Evolutionary conservation across 2,888 invertebrate genomes (phyloP), one percentile per base, ranked within the genome.

Genomic region (Drosophila falleni): DNA sequence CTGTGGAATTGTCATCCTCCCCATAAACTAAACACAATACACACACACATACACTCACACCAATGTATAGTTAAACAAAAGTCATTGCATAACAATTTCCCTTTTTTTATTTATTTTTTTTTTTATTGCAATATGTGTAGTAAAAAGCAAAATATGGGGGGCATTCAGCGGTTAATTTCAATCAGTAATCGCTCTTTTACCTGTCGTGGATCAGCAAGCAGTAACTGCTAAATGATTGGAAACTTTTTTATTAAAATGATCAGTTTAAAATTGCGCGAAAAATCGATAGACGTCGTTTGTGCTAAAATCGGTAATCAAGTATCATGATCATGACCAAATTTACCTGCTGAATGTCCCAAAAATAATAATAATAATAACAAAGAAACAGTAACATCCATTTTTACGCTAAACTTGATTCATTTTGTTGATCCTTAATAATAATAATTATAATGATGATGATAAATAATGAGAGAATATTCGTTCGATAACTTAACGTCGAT

Each of bases 61-160:
- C 19, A 35, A 64, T 35, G 47, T 47, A 55, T 55, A 63, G 42
- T 44, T 63, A 55, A 63, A 63, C 37, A 62, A 63, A 51, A 67
- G 67, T 66, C 66, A 66, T 66, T 61, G 66, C 62, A 60, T 61
- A 63, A 50, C 19, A 54, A 44, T 54, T 55, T 56, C 26, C 47
- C 50, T 37, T 15, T 33, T 63, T 60, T 33, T 51, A 26, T 51
- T 47, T 39, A 26, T 33, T 35, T 44, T 23, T 46, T 42, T 56
- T 58, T 46, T 56, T 63, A 47, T 26, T 39, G 26, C 53, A 41
- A 56, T 46, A 62, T 46, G 39, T 55, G 62, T 47, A 56, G 62
- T 39, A 37, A 55, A 56, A 58, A 13, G n/a, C 4, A 44, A 31
- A 46, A 31, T 10, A 37, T 37, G 37, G n/a, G 3, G 37, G 37